phyloP scores from a whole-genome alignment of 2,797 vertebrate species.

The Diplodus sargus region DNA sequence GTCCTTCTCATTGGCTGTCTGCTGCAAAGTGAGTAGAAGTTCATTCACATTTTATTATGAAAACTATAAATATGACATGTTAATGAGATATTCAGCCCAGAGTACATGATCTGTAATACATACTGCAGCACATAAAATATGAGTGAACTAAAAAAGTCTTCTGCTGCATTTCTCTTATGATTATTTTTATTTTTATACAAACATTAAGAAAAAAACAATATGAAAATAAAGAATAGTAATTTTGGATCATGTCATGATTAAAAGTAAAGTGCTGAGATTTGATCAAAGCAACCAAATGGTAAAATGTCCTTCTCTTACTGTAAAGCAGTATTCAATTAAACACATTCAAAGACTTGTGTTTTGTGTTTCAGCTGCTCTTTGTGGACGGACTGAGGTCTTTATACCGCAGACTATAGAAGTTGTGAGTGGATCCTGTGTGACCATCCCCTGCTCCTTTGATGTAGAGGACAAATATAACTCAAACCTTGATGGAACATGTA shows the following conservation, averaged over 20 bases:
- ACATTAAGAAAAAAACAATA: too few relatives aligned
- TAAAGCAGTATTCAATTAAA: neutral
- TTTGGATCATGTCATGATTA: neutral
- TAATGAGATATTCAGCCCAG: too few relatives aligned
- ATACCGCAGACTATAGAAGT: conserved; percentile 9
- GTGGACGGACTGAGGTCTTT: rapidly evolving
- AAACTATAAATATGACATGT: too few relatives aligned
- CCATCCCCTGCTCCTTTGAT: conserved; percentile 51
- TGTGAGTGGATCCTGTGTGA: conserved; percentile 49
- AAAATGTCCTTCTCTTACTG: neutral
- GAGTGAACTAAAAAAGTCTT: too few relatives aligned
- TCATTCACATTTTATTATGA: neutral
- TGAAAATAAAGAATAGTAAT: too few relatives aligned
- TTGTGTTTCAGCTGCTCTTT: conserved; percentile 37
- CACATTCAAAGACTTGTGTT: neutral
- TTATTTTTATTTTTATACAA: too few relatives aligned
- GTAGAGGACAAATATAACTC: rapidly evolving
- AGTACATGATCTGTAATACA: too few relatives aligned
- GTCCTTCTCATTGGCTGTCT: conserved; percentile 28
- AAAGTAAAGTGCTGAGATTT: neutral
- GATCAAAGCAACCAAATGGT: too few relatives aligned
- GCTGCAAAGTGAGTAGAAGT: conserved; percentile 18
- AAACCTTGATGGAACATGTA: neutral
- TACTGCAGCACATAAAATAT: too few relatives aligned
- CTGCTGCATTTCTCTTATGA: too few relatives aligned